phyloP scores from a whole-genome alignment of 2,888 invertebrate genomes.

The Drosophila borealis region DNA sequence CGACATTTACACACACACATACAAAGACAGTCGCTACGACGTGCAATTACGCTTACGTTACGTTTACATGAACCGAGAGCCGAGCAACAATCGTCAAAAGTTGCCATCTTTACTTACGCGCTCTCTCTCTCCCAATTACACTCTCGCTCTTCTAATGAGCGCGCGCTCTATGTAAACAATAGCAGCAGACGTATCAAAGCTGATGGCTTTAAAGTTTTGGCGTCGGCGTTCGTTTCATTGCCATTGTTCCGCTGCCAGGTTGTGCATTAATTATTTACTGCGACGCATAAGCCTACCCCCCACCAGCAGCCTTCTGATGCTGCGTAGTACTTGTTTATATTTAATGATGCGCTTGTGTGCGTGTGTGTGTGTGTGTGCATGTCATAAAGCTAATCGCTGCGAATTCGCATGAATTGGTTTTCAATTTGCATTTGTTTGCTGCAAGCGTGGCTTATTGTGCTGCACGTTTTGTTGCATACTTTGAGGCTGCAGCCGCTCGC shows the following conservation, averaged over 20 bases:
- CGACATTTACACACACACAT: conserved; percentile 37
- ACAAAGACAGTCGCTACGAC: conserved; percentile 23
- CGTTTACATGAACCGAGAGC: conserved; percentile 39
- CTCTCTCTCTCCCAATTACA: not conserved
- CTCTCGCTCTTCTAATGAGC: conserved; percentile 2
- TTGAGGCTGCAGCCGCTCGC: conserved; percentile 47
- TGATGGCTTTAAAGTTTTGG: conserved; percentile 48
- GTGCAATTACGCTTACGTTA: conserved; percentile 64
- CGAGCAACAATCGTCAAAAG: conserved; percentile 45
- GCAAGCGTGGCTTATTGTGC: conserved; percentile 44
- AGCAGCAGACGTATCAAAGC: conserved; percentile 39
- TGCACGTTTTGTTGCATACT: conserved; percentile 65
- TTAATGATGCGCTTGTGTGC: conserved; percentile 20
- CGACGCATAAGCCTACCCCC: conserved; percentile 60
- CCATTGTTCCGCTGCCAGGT: conserved; percentile 28
- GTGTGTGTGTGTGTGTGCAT: not conserved
- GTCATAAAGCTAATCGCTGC: conserved; percentile 35
- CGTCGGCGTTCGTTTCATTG: conserved; percentile 40
- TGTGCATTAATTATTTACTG: conserved; percentile 68
- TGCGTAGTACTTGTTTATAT: conserved; percentile 16
- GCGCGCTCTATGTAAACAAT: conserved; percentile 54
- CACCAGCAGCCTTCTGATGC: not conserved
- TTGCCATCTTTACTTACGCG: conserved; percentile 20
- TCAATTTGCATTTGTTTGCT: conserved; percentile 12
- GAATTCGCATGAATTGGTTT: conserved; percentile 14